A percentile compares a stretch with the other conserved stretches of the same genome.
These are phyloP conservation scores for Habropoda laboriosa DNA, from an alignment of 1,140 invertebrate genomes.

Conservation along the genomic window DNA sequence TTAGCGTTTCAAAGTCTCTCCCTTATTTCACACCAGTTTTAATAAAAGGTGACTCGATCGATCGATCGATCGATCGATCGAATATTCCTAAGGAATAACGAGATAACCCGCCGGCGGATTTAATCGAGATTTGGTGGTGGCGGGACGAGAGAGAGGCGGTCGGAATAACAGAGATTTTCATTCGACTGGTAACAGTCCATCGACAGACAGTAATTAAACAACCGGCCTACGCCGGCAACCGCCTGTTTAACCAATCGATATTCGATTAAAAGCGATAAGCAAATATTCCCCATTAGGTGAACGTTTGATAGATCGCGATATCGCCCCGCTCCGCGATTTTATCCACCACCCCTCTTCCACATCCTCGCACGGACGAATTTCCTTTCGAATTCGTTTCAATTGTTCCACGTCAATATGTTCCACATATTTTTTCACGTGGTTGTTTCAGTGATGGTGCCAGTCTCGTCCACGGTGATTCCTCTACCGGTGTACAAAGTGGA, in stretches of 20 bases:
- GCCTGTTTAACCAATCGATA: conserved; percentile 36
- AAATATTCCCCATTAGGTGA: conserved; percentile 32
- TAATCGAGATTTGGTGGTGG: not conserved
- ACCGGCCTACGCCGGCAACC: not conserved
- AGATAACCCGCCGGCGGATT: not conserved
- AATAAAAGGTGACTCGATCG: too few relatives aligned
- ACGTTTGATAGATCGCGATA: conserved; percentile 20
- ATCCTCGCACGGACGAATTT: too few relatives aligned
- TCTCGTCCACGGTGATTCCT: conserved; percentile 86
- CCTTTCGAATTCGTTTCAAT: too few relatives aligned
- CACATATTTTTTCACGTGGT: conserved; percentile 12
- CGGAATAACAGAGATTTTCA: not conserved
- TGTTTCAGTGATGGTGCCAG: conserved; percentile 83
- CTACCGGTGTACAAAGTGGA: conserved; percentile 83
- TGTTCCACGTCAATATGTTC: too few relatives aligned
- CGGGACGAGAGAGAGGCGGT: not conserved
- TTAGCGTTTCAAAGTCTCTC: too few relatives aligned
- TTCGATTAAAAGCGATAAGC: conserved; percentile 36
- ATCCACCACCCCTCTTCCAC: too few relatives aligned
- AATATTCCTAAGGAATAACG: not conserved
- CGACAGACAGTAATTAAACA: conserved; percentile 18
- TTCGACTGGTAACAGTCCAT: not conserved
- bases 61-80: too few relatives aligned
- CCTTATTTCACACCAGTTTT: too few relatives aligned
- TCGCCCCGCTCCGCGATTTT: not conserved